Conservation (phyloP, 2,888 invertebrate genomes). For the Eupithecia centaureata region DNA sequence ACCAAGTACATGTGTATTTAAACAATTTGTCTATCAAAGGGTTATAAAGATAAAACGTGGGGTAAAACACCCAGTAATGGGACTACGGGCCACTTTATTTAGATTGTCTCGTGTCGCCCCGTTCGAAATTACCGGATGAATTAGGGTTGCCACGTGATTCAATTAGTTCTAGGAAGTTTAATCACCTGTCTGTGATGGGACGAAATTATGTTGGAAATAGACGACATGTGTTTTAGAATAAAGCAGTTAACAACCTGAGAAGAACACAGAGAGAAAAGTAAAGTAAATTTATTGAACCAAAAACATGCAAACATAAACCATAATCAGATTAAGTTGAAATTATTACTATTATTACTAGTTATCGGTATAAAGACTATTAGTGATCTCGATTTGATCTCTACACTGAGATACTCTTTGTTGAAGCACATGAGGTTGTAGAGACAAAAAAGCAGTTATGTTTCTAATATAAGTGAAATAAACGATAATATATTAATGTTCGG, state of each 20-base stretch:
- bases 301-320: no score
- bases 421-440: no score
- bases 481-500: no score
- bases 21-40: slow-evolving; percentile 36
- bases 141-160: slow-evolving; percentile 44
- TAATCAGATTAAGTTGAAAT: no score
- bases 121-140: slow-evolving; percentile 46
- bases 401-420: no score
- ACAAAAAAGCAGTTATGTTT: no score
- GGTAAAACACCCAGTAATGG: slow-evolving; percentile 66
- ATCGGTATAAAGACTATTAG: no score
- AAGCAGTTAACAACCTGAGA: neutral
- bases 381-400: no score
- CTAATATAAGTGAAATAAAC: no score
- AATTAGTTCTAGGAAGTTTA: slow-evolving; percentile 39
- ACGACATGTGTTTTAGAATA: neutral
- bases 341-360: no score
- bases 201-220: neutral
- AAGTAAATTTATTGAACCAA: no score
- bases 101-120: slow-evolving; percentile 54
- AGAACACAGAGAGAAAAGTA: no score
- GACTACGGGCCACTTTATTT: slow-evolving; percentile 70
- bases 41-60: slow-evolving; percentile 44
- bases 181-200: slow-evolving; percentile 18
- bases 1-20: slow-evolving; percentile 3